phyloP scores from a whole-genome alignment of 2,797 vertebrate genomes.

The Cyprinella venusta region DNA sequence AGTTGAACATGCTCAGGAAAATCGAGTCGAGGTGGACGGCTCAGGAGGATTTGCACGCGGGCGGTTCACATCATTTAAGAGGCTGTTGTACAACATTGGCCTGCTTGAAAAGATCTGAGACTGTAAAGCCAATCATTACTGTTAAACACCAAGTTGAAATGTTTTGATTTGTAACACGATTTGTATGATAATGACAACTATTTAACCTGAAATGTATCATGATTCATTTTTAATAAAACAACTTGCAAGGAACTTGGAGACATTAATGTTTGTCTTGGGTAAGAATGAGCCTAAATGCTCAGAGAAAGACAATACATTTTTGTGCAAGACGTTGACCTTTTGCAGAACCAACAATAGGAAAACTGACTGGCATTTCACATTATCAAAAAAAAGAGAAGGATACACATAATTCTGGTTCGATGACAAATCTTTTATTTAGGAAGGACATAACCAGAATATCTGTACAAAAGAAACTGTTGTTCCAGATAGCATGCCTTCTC shows the following conservation, averaged over 20 bases:
- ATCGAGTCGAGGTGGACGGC: not conserved
- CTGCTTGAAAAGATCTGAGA: slow-evolving; percentile 55
- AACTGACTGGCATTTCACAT: not conserved
- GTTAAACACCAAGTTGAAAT: not conserved
- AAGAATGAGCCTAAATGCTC: not conserved
- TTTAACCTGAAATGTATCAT: not conserved
- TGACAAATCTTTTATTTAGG: slow-evolving; percentile 77
- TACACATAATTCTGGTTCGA: slow-evolving; percentile 57
- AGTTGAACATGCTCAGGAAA: not conserved
- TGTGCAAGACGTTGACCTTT: not conserved
- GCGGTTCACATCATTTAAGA: slow-evolving; percentile 67
- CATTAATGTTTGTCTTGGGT: not conserved
- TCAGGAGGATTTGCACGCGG: slow-evolving; percentile 54
- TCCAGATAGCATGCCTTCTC: slow-evolving; percentile 69
- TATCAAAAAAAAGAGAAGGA: slow-evolving; percentile 6
- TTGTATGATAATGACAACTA: not conserved
- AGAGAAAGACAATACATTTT: not conserved
- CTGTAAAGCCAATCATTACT: not conserved
- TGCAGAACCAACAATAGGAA: not conserved
- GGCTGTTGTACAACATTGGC: slow-evolving; percentile 64
- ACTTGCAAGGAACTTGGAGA: not conserved
- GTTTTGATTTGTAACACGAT: not conserved
- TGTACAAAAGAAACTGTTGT: slow-evolving; percentile 77
- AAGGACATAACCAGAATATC: slow-evolving; percentile 76
- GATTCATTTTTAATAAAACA: not conserved